A percentile compares a stretch with the other conserved stretches of the same genome.
Conservation (phyloP, 2,888 invertebrate genomes). For the Laspeyria flexula region DNA sequence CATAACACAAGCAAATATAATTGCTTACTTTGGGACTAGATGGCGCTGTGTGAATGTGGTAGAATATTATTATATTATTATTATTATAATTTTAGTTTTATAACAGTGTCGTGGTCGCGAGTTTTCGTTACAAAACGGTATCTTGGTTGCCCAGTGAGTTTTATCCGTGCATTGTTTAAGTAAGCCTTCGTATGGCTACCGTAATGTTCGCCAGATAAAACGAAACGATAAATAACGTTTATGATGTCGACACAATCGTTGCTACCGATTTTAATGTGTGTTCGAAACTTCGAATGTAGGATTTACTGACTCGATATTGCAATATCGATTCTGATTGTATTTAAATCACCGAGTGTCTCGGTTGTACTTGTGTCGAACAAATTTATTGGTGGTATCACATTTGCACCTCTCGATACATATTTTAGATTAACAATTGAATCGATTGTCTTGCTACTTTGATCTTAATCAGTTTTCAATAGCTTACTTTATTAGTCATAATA, state of each 20-base stretch:
- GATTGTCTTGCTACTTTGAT: slow-evolving; percentile 30
- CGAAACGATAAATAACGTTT: slow-evolving; percentile 63
- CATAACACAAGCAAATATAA: too few relatives aligned
- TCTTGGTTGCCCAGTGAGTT: slow-evolving; percentile 49
- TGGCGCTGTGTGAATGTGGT: too few relatives aligned
- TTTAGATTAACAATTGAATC: slow-evolving; percentile 34
- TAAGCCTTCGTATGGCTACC: slow-evolving; percentile 34
- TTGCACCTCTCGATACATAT: slow-evolving; percentile 32
- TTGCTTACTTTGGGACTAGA: too few relatives aligned
- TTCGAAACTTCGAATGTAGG: slow-evolving; percentile 59
- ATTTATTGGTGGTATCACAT: slow-evolving; percentile 46
- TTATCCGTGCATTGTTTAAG: slow-evolving; percentile 42
- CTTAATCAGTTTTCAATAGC: slow-evolving; percentile 16
- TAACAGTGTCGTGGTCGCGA: slow-evolving; percentile 34
- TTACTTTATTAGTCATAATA: not conserved
- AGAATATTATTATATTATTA: too few relatives aligned
- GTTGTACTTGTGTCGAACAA: slow-evolving; percentile 45
- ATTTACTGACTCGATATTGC: slow-evolving; percentile 62
- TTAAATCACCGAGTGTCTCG: slow-evolving; percentile 48
- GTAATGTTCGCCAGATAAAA: slow-evolving; percentile 55
- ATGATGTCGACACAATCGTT: slow-evolving; percentile 62
- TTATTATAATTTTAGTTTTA: slow-evolving; percentile 60
- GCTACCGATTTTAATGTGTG: slow-evolving; percentile 67
- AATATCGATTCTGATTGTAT: slow-evolving; percentile 49
- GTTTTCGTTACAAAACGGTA: slow-evolving; percentile 61